Conservation (phyloP, 2,888 invertebrate species). For the Thelaira solivaga region DNA sequence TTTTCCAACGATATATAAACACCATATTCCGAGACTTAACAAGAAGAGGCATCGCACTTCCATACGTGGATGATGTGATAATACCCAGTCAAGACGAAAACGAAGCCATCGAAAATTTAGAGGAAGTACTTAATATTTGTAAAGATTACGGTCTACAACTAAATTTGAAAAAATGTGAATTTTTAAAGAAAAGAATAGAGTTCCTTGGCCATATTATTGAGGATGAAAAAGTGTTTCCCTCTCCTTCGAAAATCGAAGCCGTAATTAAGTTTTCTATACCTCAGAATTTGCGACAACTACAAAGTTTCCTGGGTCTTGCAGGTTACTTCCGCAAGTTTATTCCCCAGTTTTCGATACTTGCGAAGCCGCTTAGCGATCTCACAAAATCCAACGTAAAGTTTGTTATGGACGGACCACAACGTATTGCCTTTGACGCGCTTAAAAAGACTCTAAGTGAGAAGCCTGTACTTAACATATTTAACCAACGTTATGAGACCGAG, state of each 20-base stretch:
- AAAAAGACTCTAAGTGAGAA: constrained; percentile 46
- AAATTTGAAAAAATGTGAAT: constrained; percentile 35
- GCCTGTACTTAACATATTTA: constrained; percentile 55
- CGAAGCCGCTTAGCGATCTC: constrained; percentile 16
- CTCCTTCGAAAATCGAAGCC: constrained; percentile 14
- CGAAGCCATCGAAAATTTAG: background rate
- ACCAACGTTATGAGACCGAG: constrained; percentile 34
- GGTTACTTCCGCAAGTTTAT: constrained; percentile 49
- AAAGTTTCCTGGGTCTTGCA: constrained; percentile 39
- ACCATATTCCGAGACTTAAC: background rate
- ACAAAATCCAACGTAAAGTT: constrained; percentile 1
- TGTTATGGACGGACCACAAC: background rate
- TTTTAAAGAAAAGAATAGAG: constrained; percentile 22
- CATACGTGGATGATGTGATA: constrained; percentile 7
- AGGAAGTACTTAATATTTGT: background rate
- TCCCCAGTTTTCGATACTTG: constrained; percentile 2
- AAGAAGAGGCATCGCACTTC: background rate
- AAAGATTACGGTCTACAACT: background rate
- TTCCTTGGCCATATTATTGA: constrained; percentile 53
- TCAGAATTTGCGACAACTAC: constrained; percentile 4
- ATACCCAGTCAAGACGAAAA: background rate
- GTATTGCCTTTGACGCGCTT: constrained; percentile 54
- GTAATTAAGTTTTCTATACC: constrained; percentile 39
- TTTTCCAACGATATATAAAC: background rate
- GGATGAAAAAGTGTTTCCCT: constrained; percentile 49